A percentile compares a stretch with the other conserved stretches of the same genome.
Conservation (phyloP, 2,113 vertebrate genomes). For the Gadus macrocephalus region DNA sequence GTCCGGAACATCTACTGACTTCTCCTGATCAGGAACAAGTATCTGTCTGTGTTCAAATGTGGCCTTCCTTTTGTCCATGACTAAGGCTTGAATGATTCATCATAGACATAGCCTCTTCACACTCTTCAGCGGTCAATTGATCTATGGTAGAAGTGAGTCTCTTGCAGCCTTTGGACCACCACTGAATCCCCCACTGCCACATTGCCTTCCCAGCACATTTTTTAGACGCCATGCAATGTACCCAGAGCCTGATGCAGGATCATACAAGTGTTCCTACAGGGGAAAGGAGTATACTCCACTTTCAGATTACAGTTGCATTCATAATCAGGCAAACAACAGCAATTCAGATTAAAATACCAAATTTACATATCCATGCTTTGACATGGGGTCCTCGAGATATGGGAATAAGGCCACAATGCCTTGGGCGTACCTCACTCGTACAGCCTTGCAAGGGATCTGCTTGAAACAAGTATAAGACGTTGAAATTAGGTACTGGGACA, state of each 20-base stretch:
- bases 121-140: background rate
- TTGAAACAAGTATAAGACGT: background rate
- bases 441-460: too few relatives aligned
- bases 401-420: background rate
- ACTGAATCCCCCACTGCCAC: background rate
- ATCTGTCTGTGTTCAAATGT: background rate
- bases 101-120: background rate
- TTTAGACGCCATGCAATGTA: conserved; percentile 7
- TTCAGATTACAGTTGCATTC: background rate
- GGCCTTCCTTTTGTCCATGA: background rate
- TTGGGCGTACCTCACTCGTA: too few relatives aligned
- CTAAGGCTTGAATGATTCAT: conserved; percentile 8
- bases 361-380: conserved; percentile 1
- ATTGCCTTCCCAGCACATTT: conserved; percentile 6
- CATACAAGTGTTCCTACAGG: conserved; percentile 1
- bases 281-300: background rate
- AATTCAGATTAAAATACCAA: background rate
- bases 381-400: background rate
- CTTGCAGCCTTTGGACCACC: conserved; percentile 5
- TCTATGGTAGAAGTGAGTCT: too few relatives aligned
- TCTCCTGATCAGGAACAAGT: too few relatives aligned
- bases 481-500: background rate
- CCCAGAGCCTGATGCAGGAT: conserved; percentile 12
- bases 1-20: too few relatives aligned
- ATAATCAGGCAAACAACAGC: background rate